phyloP scores from a whole-genome alignment of 2,888 invertebrate genomes.

The Dynastes tityus region DNA sequence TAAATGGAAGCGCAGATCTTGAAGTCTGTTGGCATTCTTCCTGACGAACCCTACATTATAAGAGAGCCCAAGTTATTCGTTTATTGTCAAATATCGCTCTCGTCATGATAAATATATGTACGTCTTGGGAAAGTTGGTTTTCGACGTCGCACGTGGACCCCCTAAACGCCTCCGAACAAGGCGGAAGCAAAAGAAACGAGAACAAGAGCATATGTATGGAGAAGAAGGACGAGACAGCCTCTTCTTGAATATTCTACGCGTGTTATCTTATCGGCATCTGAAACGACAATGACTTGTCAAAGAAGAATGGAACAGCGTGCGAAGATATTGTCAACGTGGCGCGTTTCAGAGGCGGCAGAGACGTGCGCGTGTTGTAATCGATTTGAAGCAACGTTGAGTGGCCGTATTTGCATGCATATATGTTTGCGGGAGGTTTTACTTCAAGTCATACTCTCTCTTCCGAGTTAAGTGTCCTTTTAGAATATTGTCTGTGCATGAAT shows the following conservation, averaged over 20 bases:
- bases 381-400: constrained; percentile 24
- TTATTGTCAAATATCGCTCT: constrained; percentile 41
- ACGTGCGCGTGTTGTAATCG: constrained; percentile 18
- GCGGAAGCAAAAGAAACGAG: constrained; percentile 1
- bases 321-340: constrained; percentile 41
- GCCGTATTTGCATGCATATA: constrained; percentile 38
- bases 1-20: neutral
- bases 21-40: constrained; percentile 16
- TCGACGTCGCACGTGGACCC: constrained; percentile 21
- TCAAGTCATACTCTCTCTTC: constrained; percentile 15
- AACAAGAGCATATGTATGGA: constrained; percentile 32
- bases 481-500: constrained; percentile 30
- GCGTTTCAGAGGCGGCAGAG: neutral
- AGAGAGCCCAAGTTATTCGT: constrained; percentile 38
- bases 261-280: constrained; percentile 47
- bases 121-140: neutral
- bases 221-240: constrained; percentile 1
- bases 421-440: constrained; percentile 1
- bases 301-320: constrained; percentile 41
- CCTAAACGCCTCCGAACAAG: constrained; percentile 10
- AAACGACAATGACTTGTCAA: constrained; percentile 47
- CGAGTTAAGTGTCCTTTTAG: constrained; percentile 25
- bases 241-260: constrained; percentile 41
- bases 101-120: constrained; percentile 25
- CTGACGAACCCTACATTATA: constrained; percentile 17